Conservation (phyloP, 2,113 vertebrate species). For the Lota lota region DNA sequence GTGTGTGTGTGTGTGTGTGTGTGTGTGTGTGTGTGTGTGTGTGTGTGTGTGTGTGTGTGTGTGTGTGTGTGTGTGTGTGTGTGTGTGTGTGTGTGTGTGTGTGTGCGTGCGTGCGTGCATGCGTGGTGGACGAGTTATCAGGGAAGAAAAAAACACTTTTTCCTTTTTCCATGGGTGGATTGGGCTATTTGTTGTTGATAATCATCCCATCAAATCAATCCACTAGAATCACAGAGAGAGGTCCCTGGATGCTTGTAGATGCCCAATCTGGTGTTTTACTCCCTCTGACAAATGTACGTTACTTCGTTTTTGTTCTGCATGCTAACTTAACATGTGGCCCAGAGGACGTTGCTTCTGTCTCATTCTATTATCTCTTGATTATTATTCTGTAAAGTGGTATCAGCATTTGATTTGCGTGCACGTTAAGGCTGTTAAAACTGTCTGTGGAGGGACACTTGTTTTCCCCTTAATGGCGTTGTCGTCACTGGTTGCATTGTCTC, state of each 20-base stretch:
- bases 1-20: background rate
- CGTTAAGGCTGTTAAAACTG: too few species aligned
- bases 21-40: too few species aligned
- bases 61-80: background rate
- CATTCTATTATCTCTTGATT: background rate
- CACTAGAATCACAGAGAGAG: slow-evolving; percentile 27
- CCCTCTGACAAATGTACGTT: slow-evolving; percentile 36
- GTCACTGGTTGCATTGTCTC: background rate
- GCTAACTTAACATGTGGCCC: slow-evolving; percentile 47
- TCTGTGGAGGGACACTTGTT: too few species aligned
- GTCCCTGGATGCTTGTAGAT: slow-evolving; percentile 40
- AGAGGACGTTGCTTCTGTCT: background rate
- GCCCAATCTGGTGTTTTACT: slow-evolving; percentile 48
- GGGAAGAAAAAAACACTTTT: too few species aligned
- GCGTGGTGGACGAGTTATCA: too few species aligned
- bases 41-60: background rate
- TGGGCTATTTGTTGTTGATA: slow-evolving; percentile 49
- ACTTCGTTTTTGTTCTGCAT: slow-evolving; percentile 12
- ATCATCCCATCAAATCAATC: slow-evolving; percentile 48
- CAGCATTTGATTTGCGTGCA: background rate
- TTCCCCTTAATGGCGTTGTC: too few species aligned
- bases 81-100: too few species aligned
- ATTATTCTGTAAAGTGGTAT: too few species aligned
- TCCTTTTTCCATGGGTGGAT: slow-evolving; percentile 44
- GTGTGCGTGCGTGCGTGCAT: too few species aligned